Conservation (phyloP, 2,888 invertebrate genomes). For the Euclidia mi region DNA sequence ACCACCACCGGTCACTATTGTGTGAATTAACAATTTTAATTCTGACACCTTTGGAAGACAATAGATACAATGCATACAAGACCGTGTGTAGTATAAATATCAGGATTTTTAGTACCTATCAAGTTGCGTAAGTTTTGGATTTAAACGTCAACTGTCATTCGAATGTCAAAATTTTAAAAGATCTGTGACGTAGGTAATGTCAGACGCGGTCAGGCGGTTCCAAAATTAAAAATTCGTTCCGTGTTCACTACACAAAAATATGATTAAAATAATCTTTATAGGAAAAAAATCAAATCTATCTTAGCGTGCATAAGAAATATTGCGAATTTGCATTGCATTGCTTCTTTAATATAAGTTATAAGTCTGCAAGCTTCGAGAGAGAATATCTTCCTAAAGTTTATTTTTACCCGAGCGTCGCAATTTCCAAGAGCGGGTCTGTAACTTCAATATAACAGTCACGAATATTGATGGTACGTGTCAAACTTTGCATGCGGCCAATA, state of each 20-base stretch:
- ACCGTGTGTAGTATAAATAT: constrained; percentile 10
- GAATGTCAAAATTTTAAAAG: no score
- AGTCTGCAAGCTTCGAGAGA: not conserved
- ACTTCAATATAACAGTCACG: not conserved
- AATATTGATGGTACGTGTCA: not conserved
- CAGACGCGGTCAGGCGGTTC: no score
- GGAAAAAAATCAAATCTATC: no score
- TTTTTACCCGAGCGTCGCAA: not conserved
- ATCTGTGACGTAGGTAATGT: no score
- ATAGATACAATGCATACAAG: constrained; percentile 22
- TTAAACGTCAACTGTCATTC: not conserved
- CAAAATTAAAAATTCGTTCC: no score
- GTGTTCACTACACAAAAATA: not conserved
- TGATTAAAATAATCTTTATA: not conserved
- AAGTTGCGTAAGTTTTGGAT: constrained; percentile 16
- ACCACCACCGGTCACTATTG: constrained; percentile 44
- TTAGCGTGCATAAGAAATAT: no score
- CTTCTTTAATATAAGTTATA: constrained; percentile 1
- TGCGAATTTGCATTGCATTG: not conserved
- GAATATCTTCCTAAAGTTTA: constrained; percentile 1
- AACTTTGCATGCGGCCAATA: not conserved
- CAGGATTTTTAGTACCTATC: constrained; percentile 7
- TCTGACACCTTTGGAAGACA: constrained; percentile 46
- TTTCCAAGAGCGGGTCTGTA: not conserved
- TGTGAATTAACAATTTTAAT: constrained; percentile 56